Base-by-base conservation (phyloP, 2,113 vertebrate species). In the Muscicapa adusta region DNA sequence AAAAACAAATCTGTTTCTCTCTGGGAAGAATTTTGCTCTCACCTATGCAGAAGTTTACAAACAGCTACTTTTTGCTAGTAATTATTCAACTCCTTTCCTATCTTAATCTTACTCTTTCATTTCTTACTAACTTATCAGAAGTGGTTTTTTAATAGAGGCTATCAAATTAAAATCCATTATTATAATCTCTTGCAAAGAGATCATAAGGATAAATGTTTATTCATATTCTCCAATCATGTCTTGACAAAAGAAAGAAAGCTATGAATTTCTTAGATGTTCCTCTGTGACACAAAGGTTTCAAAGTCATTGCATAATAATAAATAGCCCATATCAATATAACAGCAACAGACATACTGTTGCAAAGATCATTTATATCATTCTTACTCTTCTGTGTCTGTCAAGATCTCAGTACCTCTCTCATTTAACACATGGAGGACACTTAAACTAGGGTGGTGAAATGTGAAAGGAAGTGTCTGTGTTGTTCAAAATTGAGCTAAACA, bases 261-360 rank as follows among this genome's bases (percentile, higher is more conserved):
- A 7, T 43, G 6, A 50, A 80, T 84, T 68, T 29, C 75, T 94
- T 38, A 66, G 10, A 47, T 71, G 23, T 0, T 77, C 8, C 36
- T 67, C 13, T 72, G n/a, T 67, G 6, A 63, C 16, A 62, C 1
- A 4, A 9, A 38, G 14, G 2, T 54, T 67, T 14, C 3, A 47
- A 72, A 83, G 8, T 33, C 2, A 8, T 86, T 66, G 10, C 6
- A 12, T 36, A 47, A 43, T 8, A 40, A 36, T 40, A 73, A 82
- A 51, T 40, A 72, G 0, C 23, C 8, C 34, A 10, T 50, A n/a
- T 58, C 18, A 47, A 9, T 38, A 3, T 2, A 20, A 65, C 2
- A 88, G 22, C 9, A n/a, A 47, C 4, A 60, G 14, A 70, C 7
- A 54, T 66, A 14, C 28, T 77, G 33, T 57, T 65, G 43, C 20